Percentiles rank a stretch among this genome's conserved stretches.
phyloP scores from a whole-genome alignment of 64 coral and sea anemone species.

The Orbicella faveolata region DNA sequence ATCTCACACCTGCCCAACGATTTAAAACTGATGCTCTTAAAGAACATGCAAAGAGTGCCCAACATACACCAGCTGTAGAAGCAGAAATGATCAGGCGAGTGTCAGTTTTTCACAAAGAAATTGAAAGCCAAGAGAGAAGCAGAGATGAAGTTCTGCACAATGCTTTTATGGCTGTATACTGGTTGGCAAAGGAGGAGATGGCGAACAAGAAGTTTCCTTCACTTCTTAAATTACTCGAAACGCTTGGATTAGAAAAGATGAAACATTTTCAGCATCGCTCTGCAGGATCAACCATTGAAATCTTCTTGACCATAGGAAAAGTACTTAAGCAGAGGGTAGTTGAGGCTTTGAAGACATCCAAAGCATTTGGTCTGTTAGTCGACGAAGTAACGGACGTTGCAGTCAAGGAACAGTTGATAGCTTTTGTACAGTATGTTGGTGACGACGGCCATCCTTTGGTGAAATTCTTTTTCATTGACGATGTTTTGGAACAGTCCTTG shows the following conservation, averaged over 20 bases:
- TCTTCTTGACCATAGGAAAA: conserved; percentile 20
- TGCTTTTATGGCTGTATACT: conserved; percentile 52
- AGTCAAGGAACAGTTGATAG: neutral
- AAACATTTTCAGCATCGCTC: conserved; percentile 42
- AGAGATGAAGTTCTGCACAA: conserved; percentile 36
- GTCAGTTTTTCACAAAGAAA: conserved; percentile 55
- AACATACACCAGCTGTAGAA: conserved; percentile 58
- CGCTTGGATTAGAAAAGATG: conserved; percentile 37
- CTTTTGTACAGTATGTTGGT: no score
- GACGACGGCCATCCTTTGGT: no score
- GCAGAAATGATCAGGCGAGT: conserved; percentile 58
- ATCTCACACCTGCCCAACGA: conserved; percentile 32
- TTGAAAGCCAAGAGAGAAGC: conserved; percentile 41
- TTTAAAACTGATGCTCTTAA: conserved; percentile 46
- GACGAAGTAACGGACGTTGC: conserved; percentile 13
- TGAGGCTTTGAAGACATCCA: conserved; percentile 6
- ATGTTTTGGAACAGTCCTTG: no score
- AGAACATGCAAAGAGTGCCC: conserved; percentile 51
- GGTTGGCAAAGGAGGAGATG: conserved; percentile 47
- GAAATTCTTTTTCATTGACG: no score
- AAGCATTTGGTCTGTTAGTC: conserved; percentile 6
- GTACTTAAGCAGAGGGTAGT: conserved; percentile 4
- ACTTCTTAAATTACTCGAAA: conserved; percentile 2
- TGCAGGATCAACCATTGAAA: conserved; percentile 14
- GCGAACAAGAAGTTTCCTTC: conserved; percentile 39